phyloP scores from a whole-genome alignment of 2,113 vertebrate species.

The Piprites chloris region DNA sequence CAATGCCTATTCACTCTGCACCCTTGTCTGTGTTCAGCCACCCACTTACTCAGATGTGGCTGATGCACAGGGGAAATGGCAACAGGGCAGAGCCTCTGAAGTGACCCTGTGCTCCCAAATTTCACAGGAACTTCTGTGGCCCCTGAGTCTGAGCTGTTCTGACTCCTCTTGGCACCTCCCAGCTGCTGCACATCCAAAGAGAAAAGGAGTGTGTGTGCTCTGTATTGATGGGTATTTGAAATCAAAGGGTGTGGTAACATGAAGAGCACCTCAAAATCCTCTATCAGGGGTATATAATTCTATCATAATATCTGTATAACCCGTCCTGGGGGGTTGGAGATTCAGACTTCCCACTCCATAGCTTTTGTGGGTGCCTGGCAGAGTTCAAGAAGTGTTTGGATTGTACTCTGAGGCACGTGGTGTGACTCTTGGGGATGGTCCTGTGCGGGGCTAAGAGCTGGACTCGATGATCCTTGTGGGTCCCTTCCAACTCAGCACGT shows the following conservation, averaged over 20 bases:
- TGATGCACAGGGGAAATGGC: background rate
- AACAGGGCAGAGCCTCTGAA: background rate
- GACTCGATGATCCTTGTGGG: background rate
- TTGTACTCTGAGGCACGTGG: background rate
- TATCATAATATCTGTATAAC: too few species aligned
- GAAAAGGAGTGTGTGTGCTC: background rate
- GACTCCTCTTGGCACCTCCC: background rate
- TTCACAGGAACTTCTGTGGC: rapidly evolving
- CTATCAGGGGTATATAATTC: background rate
- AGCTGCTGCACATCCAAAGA: background rate
- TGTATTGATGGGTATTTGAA: background rate
- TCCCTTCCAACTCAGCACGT: background rate
- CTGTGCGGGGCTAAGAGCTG: background rate
- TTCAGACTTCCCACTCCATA: background rate
- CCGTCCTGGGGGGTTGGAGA: background rate
- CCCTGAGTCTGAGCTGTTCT: background rate
- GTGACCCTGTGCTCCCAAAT: background rate
- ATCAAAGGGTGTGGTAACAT: background rate
- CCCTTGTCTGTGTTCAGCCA: background rate
- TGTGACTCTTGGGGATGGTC: background rate
- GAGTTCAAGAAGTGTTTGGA: background rate
- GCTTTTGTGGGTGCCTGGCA: background rate
- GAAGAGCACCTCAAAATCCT: background rate
- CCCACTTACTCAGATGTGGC: background rate
- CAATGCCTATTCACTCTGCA: rapidly evolving